A percentile compares a stretch with the other conserved stretches of the same genome.
These are phyloP conservation scores for Pseudochirops cupreus DNA, from an alignment of 2,797 vertebrate genomes.

Conservation along the genomic window DNA sequence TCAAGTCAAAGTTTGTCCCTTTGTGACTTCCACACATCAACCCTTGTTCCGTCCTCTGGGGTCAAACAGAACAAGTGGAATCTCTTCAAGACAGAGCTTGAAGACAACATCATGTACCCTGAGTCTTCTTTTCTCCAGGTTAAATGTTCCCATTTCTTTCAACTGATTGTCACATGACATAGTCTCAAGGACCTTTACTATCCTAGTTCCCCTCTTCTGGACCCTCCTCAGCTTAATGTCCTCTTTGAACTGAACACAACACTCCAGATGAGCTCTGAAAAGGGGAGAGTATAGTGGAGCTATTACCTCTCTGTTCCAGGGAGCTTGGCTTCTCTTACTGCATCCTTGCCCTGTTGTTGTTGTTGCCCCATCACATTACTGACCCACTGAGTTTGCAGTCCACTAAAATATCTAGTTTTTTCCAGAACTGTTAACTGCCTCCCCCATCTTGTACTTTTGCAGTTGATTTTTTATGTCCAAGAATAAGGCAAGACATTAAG, in stretches of 20 bases:
- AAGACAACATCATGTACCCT: not conserved
- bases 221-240: not conserved
- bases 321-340: not conserved
- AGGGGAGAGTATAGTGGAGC: not conserved
- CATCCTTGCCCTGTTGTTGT: no score
- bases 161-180: not conserved
- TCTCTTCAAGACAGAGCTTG: not conserved
- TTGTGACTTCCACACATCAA: not conserved
- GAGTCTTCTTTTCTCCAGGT: not conserved
- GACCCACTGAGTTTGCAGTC: not conserved
- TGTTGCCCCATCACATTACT: not conserved
- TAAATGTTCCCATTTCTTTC: not conserved
- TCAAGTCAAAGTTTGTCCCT: not conserved
- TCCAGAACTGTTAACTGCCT: not conserved
- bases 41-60: not conserved
- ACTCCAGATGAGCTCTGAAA: not conserved
- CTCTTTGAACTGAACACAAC: not conserved
- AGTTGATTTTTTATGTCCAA: not conserved
- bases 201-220: not conserved
- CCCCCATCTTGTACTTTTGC: not conserved
- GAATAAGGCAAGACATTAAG: not conserved
- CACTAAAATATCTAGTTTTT: not conserved
- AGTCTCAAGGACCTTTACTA: not conserved
- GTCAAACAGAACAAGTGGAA: not conserved
- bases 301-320: not conserved